These are phyloP conservation scores for Hypotaenidia okinawae DNA, from an alignment of 2,797 vertebrate species.

Conservation along the genomic window DNA sequence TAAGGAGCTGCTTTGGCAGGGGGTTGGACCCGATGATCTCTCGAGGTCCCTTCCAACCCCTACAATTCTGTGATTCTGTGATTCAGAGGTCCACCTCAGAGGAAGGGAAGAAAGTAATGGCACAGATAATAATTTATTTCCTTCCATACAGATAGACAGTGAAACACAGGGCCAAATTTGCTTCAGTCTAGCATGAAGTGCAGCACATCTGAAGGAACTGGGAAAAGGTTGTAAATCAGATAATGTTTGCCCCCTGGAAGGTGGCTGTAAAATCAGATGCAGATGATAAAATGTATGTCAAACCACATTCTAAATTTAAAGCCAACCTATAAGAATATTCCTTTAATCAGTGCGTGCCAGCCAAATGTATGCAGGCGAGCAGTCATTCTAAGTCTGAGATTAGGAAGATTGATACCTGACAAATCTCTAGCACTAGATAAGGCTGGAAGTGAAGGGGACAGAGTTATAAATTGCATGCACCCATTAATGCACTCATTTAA, in stretches of 20 bases:
- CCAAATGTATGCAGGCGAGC: conserved; percentile 7
- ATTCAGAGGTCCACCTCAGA: background rate
- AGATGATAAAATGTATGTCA: conserved; percentile 19
- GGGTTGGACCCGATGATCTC: too few species aligned
- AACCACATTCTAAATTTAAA: conserved; percentile 45
- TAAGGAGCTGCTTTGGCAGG: too few species aligned
- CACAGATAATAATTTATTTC: background rate
- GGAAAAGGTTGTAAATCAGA: conserved; percentile 29
- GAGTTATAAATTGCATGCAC: conserved; percentile 37
- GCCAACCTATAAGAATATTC: conserved; percentile 15
- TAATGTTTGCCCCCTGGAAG: conserved; percentile 28
- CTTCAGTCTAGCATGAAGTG: background rate
- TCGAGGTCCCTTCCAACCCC: too few species aligned
- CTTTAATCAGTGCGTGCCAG: conserved; percentile 30
- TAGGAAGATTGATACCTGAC: conserved; percentile 56
- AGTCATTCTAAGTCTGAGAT: conserved; percentile 47
- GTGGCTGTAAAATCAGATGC: conserved; percentile 26
- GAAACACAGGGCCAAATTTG: conserved; percentile 14
- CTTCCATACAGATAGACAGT: background rate
- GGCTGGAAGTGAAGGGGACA: conserved; percentile 4
- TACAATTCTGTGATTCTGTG: too few species aligned
- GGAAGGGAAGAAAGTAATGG: background rate
- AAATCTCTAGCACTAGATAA: conserved; percentile 42
- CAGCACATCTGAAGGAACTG: background rate
- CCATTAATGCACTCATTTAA: conserved; percentile 57